These are phyloP conservation scores for Pycnomerus fuliginosus DNA, from an alignment of 2,888 invertebrate species.

Conservation along the genomic window DNA sequence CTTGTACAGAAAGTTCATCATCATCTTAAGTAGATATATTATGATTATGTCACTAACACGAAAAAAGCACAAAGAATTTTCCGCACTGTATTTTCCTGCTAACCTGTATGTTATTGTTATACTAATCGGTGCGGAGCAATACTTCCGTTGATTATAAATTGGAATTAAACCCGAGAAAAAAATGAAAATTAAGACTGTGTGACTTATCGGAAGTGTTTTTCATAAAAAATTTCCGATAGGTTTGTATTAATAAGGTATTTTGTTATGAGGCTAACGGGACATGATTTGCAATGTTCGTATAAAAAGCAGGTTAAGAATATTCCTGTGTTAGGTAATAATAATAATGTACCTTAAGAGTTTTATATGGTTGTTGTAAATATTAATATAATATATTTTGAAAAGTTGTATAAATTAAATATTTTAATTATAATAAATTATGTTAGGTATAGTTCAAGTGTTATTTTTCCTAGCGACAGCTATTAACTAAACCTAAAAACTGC, in stretches of 20 bases:
- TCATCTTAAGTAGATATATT: too few species aligned
- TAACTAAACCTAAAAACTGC: too few species aligned
- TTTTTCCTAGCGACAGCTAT: too few species aligned
- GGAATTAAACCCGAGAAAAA: slow-evolving; percentile 14
- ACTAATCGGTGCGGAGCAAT: background rate
- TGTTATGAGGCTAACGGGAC: slow-evolving; percentile 48
- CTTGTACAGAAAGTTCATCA: too few species aligned
- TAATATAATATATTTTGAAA: slow-evolving; percentile 45
- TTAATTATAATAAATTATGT: slow-evolving; percentile 43
- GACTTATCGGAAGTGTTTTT: slow-evolving; percentile 33
- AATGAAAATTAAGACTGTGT: slow-evolving; percentile 42
- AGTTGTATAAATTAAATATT: slow-evolving; percentile 49
- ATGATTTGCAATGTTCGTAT: slow-evolving; percentile 42
- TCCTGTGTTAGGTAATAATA: slow-evolving; percentile 26
- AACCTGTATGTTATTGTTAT: too few species aligned
- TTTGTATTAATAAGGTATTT: slow-evolving; percentile 38
- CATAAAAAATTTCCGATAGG: slow-evolving; percentile 29
- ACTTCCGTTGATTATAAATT: slow-evolving; percentile 40
- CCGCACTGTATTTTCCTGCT: too few species aligned
- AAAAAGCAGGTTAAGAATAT: slow-evolving; percentile 19
- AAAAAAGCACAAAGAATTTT: slow-evolving; percentile 1
- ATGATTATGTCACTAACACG: slow-evolving; percentile 16
- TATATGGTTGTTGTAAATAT: slow-evolving; percentile 47
- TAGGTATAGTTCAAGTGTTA: too few species aligned
- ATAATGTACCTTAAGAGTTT: slow-evolving; percentile 36